Evolutionary conservation across 2,797 vertebrate genomes (phyloP), one percentile per base, ranked within the genome.

Genomic region (Microchirus variegatus): DNA sequence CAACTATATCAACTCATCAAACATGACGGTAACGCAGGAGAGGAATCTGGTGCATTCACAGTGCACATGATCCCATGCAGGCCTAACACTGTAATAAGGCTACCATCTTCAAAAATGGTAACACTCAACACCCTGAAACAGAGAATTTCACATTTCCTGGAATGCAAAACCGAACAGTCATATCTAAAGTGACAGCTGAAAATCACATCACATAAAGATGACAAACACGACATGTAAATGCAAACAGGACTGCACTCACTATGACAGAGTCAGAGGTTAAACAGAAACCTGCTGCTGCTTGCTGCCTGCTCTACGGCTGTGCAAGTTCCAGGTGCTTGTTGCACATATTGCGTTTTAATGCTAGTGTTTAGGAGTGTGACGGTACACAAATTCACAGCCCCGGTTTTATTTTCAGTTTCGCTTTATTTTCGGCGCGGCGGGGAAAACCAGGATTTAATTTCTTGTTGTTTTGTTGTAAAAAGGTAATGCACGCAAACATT

Each of bases 101-200:
- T 31, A 31, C 7, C 31, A 44, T 45, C 42, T 51, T 19, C 3
- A 54, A 37, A 9, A 9, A 45, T n/a, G 38, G 38, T 43, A 53
- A 54, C 16, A 17, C 4, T 13, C 53, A 31, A 70, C 69, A 62
- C 47, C 47, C 44, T 15, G 14, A 52, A 37, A 17, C 17, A 69
- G 60, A 74, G 9, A 77, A 80, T 5, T 9, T 43, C 22, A 47
- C 52, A 50, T 69, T 80, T 86, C 70, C 77, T 81, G 72, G 35
- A 50, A 83, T 78, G 81, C 75, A 86, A 87, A 83, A n/a, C 41
- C 71, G 42, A 16, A 16, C 5, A 56, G 50, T 68, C 56, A 63
- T 62, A 58, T 78, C 57, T 67, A 9, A 48, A 58, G 47, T 52
- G 52, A 59, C 59, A 66, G 57, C 63, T 73, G 67, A 51, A 44